These are phyloP conservation scores for Bradysia coprophila DNA, from an alignment of 1,140 invertebrate species.

Conservation along the genomic window DNA sequence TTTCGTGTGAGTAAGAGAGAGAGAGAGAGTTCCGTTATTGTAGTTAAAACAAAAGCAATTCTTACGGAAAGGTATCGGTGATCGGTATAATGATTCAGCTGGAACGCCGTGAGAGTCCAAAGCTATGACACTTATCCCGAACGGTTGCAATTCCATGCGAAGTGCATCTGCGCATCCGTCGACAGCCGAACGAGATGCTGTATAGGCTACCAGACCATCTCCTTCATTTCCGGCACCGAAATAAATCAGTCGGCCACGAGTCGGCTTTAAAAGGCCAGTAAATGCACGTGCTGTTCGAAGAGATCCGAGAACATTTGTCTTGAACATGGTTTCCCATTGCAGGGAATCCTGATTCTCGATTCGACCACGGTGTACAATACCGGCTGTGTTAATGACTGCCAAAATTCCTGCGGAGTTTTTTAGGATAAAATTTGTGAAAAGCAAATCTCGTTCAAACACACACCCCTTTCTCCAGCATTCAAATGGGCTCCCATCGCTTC, in stretches of 20 bases:
- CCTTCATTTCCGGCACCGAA: conserved; percentile 27
- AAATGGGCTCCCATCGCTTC: conserved; percentile 55
- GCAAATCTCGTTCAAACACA: conserved; percentile 6
- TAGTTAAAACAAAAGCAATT: conserved; percentile 6
- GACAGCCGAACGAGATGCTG: conserved; percentile 45
- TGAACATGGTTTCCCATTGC: conserved; percentile 58
- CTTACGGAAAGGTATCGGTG: conserved; percentile 32
- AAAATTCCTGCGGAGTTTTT: conserved; percentile 38
- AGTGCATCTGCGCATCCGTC: conserved; percentile 52
- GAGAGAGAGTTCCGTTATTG: not conserved
- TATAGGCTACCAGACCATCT: conserved; percentile 41
- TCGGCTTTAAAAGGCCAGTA: conserved; percentile 39
- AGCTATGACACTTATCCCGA: conserved; percentile 53
- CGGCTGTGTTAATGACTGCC: conserved; percentile 65
- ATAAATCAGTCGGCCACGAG: conserved; percentile 36
- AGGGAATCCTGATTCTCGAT: conserved; percentile 49
- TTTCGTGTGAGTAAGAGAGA: not conserved
- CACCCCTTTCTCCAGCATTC: conserved; percentile 62
- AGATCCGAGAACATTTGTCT: conserved; percentile 55
- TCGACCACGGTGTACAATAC: conserved; percentile 43
- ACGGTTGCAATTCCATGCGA: conserved; percentile 40
- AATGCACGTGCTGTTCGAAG: conserved; percentile 53
- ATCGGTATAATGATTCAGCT: conserved; percentile 36
- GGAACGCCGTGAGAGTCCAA: conserved; percentile 48
- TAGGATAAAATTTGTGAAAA: conserved; percentile 1